phyloP scores from a whole-genome alignment of 2,797 vertebrate species.

The Malacoctenus gilli region DNA sequence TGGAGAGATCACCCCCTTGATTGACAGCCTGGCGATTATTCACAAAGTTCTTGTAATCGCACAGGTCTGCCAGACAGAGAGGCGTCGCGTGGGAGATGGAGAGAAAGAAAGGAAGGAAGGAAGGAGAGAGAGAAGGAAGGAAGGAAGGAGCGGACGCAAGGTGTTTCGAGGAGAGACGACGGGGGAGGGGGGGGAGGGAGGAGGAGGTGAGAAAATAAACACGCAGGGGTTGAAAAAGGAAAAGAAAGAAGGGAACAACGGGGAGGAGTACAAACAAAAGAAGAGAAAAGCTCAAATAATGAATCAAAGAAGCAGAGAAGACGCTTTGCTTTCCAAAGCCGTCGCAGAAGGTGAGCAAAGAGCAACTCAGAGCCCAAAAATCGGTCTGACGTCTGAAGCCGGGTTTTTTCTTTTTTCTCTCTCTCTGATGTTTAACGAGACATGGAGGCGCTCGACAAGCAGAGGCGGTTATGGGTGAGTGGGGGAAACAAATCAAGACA shows the following conservation, averaged over 20 bases:
- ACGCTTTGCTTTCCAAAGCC: slow-evolving; percentile 60
- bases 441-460: slow-evolving; percentile 44
- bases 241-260: slow-evolving; percentile 48
- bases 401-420: too few relatives aligned
- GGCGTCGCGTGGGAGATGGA: slow-evolving; percentile 62
- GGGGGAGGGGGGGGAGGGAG: too few relatives aligned
- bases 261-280: slow-evolving; percentile 69
- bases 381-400: neutral
- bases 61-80: slow-evolving; percentile 88
- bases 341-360: slow-evolving; percentile 59
- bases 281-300: slow-evolving; percentile 77
- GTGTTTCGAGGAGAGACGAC: slow-evolving; percentile 63
- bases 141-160: slow-evolving; percentile 70
- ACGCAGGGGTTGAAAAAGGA: slow-evolving; percentile 57
- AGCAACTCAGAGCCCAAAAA: slow-evolving; percentile 57
- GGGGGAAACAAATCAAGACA: slow-evolving; percentile 24
- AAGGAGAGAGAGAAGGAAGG: slow-evolving; percentile 62
- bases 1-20: slow-evolving; percentile 96
- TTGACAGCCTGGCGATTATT: slow-evolving; percentile 87
- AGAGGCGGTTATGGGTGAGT: slow-evolving; percentile 52
- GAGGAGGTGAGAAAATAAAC: slow-evolving; percentile 49
- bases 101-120: slow-evolving; percentile 51
- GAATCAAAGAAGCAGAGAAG: slow-evolving; percentile 61
- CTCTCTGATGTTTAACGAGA: slow-evolving; percentile 15
- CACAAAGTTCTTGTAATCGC: slow-evolving; percentile 91